A percentile compares a stretch with the other conserved stretches of the same genome.
Evolutionary conservation across 2,113 vertebrate genomes (phyloP).

Genomic region (Carettochelys insculpta): DNA sequence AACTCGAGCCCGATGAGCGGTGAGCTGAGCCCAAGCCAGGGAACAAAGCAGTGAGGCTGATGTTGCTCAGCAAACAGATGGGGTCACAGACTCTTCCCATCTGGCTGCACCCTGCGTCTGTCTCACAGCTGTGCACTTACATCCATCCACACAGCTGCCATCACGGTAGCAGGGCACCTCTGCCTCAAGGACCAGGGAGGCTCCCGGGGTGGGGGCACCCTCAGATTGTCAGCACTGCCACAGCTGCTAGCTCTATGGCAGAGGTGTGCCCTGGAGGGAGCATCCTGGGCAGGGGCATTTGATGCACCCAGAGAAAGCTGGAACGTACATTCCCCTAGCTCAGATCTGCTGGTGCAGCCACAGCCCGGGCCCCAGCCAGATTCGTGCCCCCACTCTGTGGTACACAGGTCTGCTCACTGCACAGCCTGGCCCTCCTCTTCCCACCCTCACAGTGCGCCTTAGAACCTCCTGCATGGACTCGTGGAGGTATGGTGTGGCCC

Average conservation of each 20-base stretch:
- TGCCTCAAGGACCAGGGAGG: not conserved
- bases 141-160: no score
- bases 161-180: not conserved
- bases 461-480: not conserved
- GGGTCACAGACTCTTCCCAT: not conserved
- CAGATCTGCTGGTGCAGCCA: not conserved
- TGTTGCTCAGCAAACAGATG: not conserved
- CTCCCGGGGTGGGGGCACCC: not conserved
- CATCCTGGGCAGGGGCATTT: not conserved
- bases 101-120: not conserved
- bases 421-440: not conserved
- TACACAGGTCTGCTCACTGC: not conserved
- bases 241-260: not conserved
- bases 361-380: not conserved
- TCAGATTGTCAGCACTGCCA: not conserved
- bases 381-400: not conserved
- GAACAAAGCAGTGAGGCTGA: not conserved
- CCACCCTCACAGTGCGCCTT: not conserved
- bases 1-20: not conserved
- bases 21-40: not conserved
- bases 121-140: not conserved
- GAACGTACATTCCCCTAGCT: not conserved
- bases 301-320: not conserved
- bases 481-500: not conserved
- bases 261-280: not conserved